Conservation (phyloP, 1,140 invertebrate genomes). For the Acyrthosiphon pisum region DNA sequence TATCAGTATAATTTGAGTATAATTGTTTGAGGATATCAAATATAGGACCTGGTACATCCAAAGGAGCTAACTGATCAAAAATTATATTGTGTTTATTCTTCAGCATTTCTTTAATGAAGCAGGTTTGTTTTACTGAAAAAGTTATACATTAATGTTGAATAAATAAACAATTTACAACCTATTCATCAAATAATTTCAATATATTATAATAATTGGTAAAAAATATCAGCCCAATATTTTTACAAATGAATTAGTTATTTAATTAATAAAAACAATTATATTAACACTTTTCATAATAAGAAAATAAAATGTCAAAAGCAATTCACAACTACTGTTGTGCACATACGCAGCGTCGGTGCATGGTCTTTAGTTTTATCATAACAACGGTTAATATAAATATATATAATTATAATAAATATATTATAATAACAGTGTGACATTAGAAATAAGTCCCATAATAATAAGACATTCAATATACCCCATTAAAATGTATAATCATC, state of each 20-base stretch:
- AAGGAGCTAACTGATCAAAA: slow-evolving; percentile 37
- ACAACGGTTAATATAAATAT: too few relatives aligned
- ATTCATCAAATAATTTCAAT: background rate
- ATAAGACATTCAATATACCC: too few relatives aligned
- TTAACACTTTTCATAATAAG: too few relatives aligned
- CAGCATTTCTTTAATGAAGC: slow-evolving; percentile 47
- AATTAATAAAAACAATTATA: background rate
- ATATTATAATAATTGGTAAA: background rate
- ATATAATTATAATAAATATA: too few relatives aligned
- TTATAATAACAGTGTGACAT: too few relatives aligned
- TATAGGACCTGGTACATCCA: background rate
- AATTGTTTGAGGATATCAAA: slow-evolving; percentile 42
- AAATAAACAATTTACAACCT: background rate
- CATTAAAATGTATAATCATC: too few relatives aligned
- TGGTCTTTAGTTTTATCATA: too few relatives aligned
- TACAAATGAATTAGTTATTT: background rate
- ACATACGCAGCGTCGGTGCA: too few relatives aligned
- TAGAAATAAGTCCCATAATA: too few relatives aligned
- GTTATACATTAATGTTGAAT: background rate
- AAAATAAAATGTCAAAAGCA: too few relatives aligned
- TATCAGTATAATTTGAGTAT: slow-evolving; percentile 28
- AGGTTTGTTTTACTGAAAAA: slow-evolving; percentile 27
- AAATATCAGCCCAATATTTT: background rate
- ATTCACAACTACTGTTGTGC: too few relatives aligned
- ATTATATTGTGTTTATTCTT: slow-evolving; percentile 42